Evolutionary conservation across 2,888 invertebrate genomes (phyloP), one percentile per base, ranked within the genome.

Genomic region (Allophyes oxyacanthae): DNA sequence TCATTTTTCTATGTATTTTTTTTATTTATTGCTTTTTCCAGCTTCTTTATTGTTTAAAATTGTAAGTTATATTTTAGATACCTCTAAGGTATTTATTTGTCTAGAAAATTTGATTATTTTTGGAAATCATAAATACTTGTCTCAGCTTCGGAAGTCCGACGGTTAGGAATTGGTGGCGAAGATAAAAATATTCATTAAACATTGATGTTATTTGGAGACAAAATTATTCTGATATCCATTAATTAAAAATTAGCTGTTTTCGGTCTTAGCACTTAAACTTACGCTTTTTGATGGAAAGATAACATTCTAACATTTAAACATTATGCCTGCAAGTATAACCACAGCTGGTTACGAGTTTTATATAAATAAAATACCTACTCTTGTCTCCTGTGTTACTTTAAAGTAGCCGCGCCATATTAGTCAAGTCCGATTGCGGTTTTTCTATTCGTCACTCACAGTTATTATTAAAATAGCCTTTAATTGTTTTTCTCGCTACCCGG

Each of bases 401-500:
- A 70, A 64, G 50, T 62, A 64, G 52, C 51, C 63, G 52, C 69
- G 51, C 73, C 75, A 74, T 72, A 72, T 75, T 66, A 51, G 72
- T 69, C 65, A 51, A 61, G 52, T 65, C 48, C 36, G 50, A 63
- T 69, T 77, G 76, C 62, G 76, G 76, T 77, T 76, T 62, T 55
- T 67, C 61, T 64, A 75, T 76, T 76, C 67, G 70, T 76, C 76
- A 75, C 56, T 67, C 55, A 49, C 36, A 60, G 60, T 64, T 71
- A 66, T 72, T 66, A 71, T 69, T 73, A 61, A 64, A 76, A 70
- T 64, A 49, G 46, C 52, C 54, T 73, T 69, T 64, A 67, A 67
- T 73, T 70, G 64, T 77, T 79, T 77, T 76, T 73, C 77, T 71
- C 54, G 56, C 64, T 79, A 70, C 68, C 49, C 51, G 52, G 72